Evolutionary conservation across 2,888 invertebrate genomes (phyloP).

Genomic region (Polydrusus tereticollis): DNA sequence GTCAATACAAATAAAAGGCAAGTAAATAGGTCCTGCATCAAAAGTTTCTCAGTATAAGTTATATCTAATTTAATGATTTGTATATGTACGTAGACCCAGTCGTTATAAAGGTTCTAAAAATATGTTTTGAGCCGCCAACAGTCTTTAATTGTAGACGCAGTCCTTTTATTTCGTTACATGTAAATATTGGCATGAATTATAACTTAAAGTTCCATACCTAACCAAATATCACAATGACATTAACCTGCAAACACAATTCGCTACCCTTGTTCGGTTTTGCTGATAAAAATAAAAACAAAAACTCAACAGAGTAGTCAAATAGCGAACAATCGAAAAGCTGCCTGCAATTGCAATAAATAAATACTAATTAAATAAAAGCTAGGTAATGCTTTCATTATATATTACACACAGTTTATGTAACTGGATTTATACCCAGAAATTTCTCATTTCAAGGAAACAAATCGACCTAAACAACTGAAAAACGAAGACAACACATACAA

Average conservation of each 20-base stretch:
- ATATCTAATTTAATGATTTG: background rate
- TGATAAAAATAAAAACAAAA: constrained; percentile 18
- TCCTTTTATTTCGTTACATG: constrained; percentile 17
- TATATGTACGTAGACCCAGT: constrained; percentile 3
- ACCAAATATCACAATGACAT: constrained; percentile 44
- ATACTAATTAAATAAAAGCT: constrained; percentile 23
- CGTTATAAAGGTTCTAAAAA: constrained; percentile 28
- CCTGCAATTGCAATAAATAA: constrained; percentile 38
- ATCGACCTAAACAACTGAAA: background rate
- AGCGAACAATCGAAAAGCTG: constrained; percentile 33
- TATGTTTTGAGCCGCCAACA: constrained; percentile 39
- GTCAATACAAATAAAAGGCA: constrained; percentile 23
- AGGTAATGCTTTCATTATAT: constrained; percentile 9
- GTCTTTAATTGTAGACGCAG: constrained; percentile 34
- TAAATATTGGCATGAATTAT: constrained; percentile 39
- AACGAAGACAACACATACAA: too few species aligned
- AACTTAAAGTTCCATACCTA: constrained; percentile 31
- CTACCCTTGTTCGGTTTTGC: constrained; percentile 8
- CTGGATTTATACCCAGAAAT: background rate
- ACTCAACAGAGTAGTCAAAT: constrained; percentile 19
- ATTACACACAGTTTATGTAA: constrained; percentile 18
- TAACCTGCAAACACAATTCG: constrained; percentile 21
- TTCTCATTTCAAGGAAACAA: background rate
- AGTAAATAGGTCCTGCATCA: background rate
- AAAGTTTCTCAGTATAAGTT: background rate